Conservation (phyloP, 2,888 invertebrate genomes). For the Synergus umbraculus region DNA sequence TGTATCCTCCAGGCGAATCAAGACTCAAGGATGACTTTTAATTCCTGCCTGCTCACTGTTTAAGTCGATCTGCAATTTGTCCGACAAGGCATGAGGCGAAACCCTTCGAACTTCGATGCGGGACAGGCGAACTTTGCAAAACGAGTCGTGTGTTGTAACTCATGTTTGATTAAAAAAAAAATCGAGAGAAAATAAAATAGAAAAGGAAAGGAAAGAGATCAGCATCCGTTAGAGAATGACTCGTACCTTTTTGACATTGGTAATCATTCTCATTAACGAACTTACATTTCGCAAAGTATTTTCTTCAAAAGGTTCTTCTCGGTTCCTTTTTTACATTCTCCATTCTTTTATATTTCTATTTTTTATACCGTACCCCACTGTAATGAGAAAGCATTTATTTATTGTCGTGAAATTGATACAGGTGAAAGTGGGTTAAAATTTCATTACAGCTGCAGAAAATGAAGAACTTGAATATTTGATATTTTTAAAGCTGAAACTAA, state of each 20-base stretch:
- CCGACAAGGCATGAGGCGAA: slow-evolving; percentile 1
- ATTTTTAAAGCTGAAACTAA: not conserved
- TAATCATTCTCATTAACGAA: slow-evolving; percentile 18
- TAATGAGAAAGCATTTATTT: not conserved
- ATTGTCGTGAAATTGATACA: not conserved
- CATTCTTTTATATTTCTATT: not conserved
- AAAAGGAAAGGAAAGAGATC: slow-evolving; percentile 6
- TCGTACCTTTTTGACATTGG: slow-evolving; percentile 34
- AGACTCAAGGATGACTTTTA: slow-evolving; percentile 39
- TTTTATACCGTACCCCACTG: not conserved
- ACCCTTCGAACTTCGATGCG: not conserved
- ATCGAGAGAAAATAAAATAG: slow-evolving; percentile 30
- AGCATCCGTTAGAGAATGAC: slow-evolving; percentile 16
- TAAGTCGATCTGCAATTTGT: slow-evolving; percentile 31
- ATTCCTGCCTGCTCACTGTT: slow-evolving; percentile 18
- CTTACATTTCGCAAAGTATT: not conserved
- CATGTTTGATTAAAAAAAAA: slow-evolving; percentile 32
- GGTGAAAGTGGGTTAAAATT: not conserved
- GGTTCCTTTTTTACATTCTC: not conserved
- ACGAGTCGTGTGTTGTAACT: slow-evolving; percentile 9
- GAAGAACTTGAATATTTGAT: not conserved
- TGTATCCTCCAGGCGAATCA: slow-evolving; percentile 29
- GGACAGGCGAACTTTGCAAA: slow-evolving; percentile 34
- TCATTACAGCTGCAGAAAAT: not conserved
- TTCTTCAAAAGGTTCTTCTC: not conserved